Evolutionary conservation across 2,888 invertebrate species (phyloP), one percentile per base, ranked within the genome.

Genomic region (Tenthredo scrophulariae): DNA sequence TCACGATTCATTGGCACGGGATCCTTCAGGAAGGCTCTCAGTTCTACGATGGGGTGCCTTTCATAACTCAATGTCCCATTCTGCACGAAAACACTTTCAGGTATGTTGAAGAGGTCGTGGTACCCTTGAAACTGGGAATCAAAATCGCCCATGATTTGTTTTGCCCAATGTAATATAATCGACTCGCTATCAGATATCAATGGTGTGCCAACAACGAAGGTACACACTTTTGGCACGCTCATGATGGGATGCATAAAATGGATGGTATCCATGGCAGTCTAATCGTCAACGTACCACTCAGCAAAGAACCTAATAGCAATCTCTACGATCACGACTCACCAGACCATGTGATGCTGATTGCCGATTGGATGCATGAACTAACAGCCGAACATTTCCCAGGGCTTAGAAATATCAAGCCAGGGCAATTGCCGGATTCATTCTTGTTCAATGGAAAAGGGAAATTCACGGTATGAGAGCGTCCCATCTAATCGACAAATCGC

Each of bases 1-100:
- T 97, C 4, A 97, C 97, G 74, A 95, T 98, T 86, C 98, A 98
- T 93, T 98, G 98, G 98, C 98, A 98, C 92, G 98, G 98, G 87
- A 95, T 98, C 89, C 96, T 96, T 95, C 97, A 97, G 92, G 95
- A 96, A 88, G 97, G 96, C 84, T 95, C 96, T 6, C 97, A 97
- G 91, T 98, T 97, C 93, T 97, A 97, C 91, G 98, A 98, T 89
- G 98, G 98, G 87, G 98, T 98, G 74, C 97, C 98, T 22, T 97
- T 96, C 90, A 96, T 98, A 54, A 98, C 98, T 0, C 98, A 98
- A 93, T 98, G 98, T 93, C 97, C 98, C 67, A 98, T 98, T 89
- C 96, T 96, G 89, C 96, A 97, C 94, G 97, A 97, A 92, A 97
- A 97, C 90, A 97, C 97, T 10, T 98, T 98, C 94, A 96, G 97